These are phyloP conservation scores for Mixornis gularis DNA, from an alignment of 2,113 vertebrate genomes.

Conservation along the genomic window DNA sequence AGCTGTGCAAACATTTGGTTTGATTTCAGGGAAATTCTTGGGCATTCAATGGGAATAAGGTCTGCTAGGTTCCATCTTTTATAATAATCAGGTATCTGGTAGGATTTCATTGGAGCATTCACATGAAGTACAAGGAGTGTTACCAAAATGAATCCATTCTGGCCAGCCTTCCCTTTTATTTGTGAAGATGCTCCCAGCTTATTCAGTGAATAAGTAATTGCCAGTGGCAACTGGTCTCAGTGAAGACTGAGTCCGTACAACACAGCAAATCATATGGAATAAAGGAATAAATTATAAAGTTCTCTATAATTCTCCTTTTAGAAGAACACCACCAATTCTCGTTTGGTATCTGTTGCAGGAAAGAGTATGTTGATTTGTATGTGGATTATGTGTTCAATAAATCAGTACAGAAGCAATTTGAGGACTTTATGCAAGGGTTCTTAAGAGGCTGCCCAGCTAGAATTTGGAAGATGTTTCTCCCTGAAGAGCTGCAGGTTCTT, in stretches of 20 bases:
- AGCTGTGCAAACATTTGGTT: not conserved
- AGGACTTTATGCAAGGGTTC: constrained; percentile 63
- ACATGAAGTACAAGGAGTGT: not conserved
- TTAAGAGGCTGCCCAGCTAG: constrained; percentile 45
- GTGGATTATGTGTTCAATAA: constrained; percentile 62
- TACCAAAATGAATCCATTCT: not conserved
- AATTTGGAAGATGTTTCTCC: constrained; percentile 58
- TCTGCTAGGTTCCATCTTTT: not conserved
- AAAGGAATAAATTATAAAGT: not conserved
- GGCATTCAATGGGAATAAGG: not conserved
- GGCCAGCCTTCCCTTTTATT: not conserved
- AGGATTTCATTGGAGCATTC: not conserved
- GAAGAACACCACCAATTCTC: not conserved
- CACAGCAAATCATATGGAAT: not conserved
- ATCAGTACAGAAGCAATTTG: constrained; percentile 52
- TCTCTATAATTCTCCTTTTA: not conserved
- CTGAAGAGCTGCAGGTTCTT: constrained; percentile 53
- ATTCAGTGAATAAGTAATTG: not conserved
- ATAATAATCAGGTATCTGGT: not conserved
- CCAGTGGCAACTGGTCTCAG: not conserved
- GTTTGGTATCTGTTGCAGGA: constrained; percentile 20
- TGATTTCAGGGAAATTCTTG: not conserved
- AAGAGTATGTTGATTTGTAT: constrained; percentile 67
- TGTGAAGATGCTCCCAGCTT: not conserved
- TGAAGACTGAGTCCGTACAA: not conserved